These are phyloP conservation scores for Synanthedon andrenaeformis DNA, from an alignment of 2,888 invertebrate species.

Conservation along the genomic window DNA sequence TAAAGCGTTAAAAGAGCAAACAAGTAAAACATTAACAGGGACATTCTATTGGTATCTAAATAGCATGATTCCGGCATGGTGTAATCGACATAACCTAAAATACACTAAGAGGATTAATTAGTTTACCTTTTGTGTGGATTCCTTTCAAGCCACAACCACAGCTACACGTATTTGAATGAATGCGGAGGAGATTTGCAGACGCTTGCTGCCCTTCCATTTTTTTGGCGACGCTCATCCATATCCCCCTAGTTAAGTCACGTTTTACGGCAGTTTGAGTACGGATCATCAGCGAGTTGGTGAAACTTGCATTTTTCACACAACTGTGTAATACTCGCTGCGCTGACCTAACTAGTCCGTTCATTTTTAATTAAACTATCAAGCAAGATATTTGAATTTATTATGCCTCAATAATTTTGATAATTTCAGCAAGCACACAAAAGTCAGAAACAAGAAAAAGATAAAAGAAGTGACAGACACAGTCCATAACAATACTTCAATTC, in stretches of 20 bases:
- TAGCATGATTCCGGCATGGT: slow-evolving; percentile 26
- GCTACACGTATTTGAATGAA: slow-evolving; percentile 73
- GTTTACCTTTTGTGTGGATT: slow-evolving; percentile 78
- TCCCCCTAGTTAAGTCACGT: slow-evolving; percentile 75
- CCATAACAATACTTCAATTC: too few species aligned
- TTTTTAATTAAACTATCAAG: slow-evolving; percentile 36
- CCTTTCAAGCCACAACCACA: slow-evolving; percentile 76
- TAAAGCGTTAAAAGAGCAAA: slow-evolving; percentile 2
- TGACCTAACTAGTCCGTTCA: slow-evolving; percentile 78
- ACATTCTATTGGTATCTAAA: too few species aligned
- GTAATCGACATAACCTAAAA: slow-evolving; percentile 55
- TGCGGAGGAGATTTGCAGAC: slow-evolving; percentile 52
- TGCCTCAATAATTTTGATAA: too few species aligned
- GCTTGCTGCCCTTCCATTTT: slow-evolving; percentile 38
- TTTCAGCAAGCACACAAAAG: too few species aligned
- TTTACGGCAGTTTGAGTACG: slow-evolving; percentile 59
- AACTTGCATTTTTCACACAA: slow-evolving; percentile 42
- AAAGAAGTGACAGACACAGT: too few species aligned
- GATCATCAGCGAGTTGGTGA: slow-evolving; percentile 44
- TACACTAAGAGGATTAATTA: slow-evolving; percentile 1
- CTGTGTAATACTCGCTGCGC: slow-evolving; percentile 64
- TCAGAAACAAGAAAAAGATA: too few species aligned
- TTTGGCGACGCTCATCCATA: slow-evolving; percentile 76
- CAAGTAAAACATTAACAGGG: too few species aligned
- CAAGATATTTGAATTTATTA: too few species aligned